phyloP scores from a whole-genome alignment of 2,888 invertebrate genomes.

The Abrostola triplasia region DNA sequence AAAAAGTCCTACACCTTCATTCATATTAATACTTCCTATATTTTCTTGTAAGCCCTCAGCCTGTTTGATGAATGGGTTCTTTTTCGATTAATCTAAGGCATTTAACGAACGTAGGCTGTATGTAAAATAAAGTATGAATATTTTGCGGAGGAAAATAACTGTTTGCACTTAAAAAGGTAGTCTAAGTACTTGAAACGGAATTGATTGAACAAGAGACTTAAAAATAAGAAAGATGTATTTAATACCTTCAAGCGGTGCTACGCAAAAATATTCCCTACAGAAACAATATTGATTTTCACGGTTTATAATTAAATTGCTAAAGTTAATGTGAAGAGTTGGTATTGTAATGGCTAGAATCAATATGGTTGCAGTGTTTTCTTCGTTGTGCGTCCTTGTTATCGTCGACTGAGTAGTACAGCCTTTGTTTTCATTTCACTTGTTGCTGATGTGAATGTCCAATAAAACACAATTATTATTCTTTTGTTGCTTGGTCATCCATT shows the following conservation, averaged over 20 bases:
- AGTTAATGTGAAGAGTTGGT: background rate
- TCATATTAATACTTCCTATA: background rate
- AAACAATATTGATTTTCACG: conserved; percentile 36
- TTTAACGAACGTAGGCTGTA: conserved; percentile 5
- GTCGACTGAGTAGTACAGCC: background rate
- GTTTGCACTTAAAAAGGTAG: background rate
- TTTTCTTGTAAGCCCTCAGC: conserved; percentile 18
- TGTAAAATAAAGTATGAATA: conserved; percentile 10
- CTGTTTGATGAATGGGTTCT: conserved; percentile 31
- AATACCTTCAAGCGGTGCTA: background rate
- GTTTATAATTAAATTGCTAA: conserved; percentile 4
- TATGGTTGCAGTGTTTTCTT: conserved; percentile 1
- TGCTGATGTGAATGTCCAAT: conserved; percentile 22
- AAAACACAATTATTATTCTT: background rate
- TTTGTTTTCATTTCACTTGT: conserved; percentile 31
- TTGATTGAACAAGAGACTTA: conserved; percentile 1
- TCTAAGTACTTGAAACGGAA: no score
- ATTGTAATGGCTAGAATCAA: background rate
- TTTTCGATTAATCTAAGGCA: conserved; percentile 26
- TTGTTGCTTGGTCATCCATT: conserved; percentile 8
- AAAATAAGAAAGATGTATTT: conserved; percentile 19
- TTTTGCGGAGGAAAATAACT: background rate
- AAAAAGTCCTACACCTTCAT: background rate
- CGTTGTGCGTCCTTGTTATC: background rate
- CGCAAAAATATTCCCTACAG: conserved; percentile 6